Conservation (phyloP, 2,888 invertebrate species). For the Cheilosia vernalis region DNA sequence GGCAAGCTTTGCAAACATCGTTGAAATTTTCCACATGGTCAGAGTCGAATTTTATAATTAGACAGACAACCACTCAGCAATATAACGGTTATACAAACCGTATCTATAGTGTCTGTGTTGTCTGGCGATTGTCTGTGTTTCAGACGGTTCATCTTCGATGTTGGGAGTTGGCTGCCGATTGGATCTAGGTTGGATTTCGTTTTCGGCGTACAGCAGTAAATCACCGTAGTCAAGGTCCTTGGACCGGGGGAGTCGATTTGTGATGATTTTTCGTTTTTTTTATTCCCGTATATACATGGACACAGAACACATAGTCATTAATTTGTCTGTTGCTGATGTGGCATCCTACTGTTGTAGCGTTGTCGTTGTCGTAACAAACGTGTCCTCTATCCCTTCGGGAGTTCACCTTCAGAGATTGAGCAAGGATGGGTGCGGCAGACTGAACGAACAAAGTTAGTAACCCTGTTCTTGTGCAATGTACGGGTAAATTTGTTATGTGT, state of each 20-base stretch:
- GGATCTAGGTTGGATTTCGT: conserved; percentile 45
- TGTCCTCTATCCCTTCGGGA: conserved; percentile 53
- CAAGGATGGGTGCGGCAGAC: conserved; percentile 10
- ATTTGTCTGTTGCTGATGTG: conserved; percentile 73
- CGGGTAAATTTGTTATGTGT: conserved; percentile 31
- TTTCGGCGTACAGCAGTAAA: conserved; percentile 52
- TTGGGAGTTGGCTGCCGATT: conserved; percentile 58
- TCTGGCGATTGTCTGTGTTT: conserved; percentile 59
- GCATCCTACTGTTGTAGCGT: conserved; percentile 58
- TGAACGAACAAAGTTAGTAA: conserved; percentile 34
- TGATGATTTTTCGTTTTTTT: conserved; percentile 22
- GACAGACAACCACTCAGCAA: conserved; percentile 64
- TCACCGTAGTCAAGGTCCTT: conserved; percentile 60
- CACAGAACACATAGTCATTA: conserved; percentile 56
- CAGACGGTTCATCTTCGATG: conserved; percentile 53
- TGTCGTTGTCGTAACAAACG: conserved; percentile 32
- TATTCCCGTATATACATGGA: neutral
- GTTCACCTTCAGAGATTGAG: conserved; percentile 32
- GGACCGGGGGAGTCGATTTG: conserved; percentile 34
- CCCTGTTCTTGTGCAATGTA: conserved; percentile 46
- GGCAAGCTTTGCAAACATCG: conserved; percentile 36
- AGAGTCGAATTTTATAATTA: conserved; percentile 72
- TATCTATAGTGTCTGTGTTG: conserved; percentile 20
- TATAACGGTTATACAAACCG: conserved; percentile 32
- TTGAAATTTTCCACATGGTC: conserved; percentile 69